Evolutionary conservation across 2,888 invertebrate genomes (phyloP).

Genomic region (Cheilosia soror): DNA sequence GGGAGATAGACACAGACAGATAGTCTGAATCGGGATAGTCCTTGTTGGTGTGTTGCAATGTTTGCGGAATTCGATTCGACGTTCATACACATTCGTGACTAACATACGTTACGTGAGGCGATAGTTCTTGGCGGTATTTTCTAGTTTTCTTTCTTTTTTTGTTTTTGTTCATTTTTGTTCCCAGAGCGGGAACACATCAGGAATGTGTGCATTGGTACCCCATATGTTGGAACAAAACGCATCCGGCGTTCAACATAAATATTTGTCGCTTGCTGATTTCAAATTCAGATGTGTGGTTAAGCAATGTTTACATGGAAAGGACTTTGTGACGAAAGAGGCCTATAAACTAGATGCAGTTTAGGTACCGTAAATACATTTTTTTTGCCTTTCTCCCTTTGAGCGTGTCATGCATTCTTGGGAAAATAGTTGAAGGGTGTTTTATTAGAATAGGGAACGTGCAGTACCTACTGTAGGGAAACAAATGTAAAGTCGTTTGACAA

Average conservation of each 20-base stretch:
- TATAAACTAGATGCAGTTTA: constrained; percentile 29
- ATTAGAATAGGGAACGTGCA: constrained; percentile 17
- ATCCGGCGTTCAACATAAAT: constrained; percentile 75
- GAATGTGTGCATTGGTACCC: constrained; percentile 43
- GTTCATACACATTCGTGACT: constrained; percentile 67
- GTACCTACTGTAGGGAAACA: neutral
- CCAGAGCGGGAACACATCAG: neutral
- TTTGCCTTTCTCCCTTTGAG: neutral
- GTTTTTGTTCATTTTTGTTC: neutral
- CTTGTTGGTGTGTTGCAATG: constrained; percentile 50
- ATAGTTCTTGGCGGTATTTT: constrained; percentile 42
- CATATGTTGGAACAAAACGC: constrained; percentile 68
- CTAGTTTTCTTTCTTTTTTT: neutral
- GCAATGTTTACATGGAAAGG: constrained; percentile 67
- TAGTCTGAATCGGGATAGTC: constrained; percentile 15
- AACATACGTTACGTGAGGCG: constrained; percentile 62
- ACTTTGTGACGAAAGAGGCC: constrained; percentile 45
- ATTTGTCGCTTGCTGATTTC: constrained; percentile 74
- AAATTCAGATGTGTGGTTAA: constrained; percentile 71
- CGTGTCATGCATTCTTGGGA: constrained; percentile 47
- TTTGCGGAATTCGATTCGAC: constrained; percentile 64
- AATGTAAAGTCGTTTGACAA: constrained; percentile 6
- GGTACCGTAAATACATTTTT: neutral
- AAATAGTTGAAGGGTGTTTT: constrained; percentile 34
- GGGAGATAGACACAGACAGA: constrained; percentile 33